phyloP scores from a whole-genome alignment of 2,797 vertebrate genomes.

The Gymnothorax javanicus region DNA sequence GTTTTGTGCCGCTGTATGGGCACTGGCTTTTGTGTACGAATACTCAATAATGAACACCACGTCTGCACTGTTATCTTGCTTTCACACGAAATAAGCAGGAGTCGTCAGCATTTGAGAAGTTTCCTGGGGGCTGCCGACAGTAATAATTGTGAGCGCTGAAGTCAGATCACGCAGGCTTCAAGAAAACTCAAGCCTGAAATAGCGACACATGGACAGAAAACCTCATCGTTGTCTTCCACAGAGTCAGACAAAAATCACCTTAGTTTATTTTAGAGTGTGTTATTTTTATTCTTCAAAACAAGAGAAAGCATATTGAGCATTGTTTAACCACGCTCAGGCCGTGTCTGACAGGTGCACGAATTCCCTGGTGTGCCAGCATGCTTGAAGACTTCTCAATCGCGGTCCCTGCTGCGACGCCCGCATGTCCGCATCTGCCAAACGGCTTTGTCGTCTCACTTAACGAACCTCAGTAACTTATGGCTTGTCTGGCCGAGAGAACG shows the following conservation, averaged over 20 bases:
- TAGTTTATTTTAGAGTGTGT: background rate
- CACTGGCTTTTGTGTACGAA: background rate
- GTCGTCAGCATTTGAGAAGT: background rate
- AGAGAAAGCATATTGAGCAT: background rate
- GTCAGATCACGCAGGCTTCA: background rate
- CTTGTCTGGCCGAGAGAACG: background rate
- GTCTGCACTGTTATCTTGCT: background rate
- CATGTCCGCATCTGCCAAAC: background rate
- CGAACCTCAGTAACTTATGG: background rate
- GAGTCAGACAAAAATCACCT: background rate
- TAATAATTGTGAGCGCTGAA: background rate
- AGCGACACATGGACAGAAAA: background rate
- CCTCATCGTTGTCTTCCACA: background rate
- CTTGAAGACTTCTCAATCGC: background rate
- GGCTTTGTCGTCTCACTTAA: background rate
- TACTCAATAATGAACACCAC: background rate
- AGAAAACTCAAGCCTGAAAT: background rate
- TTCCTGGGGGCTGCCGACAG: slow-evolving; percentile 2
- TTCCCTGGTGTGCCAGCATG: background rate
- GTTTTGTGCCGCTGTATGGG: background rate
- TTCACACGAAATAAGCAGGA: background rate
- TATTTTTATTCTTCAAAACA: background rate
- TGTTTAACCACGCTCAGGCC: background rate
- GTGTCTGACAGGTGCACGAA: slow-evolving; percentile 2
- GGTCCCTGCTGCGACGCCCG: background rate